Evolutionary conservation across 2,113 vertebrate genomes (phyloP).

Genomic region (Anarhynchus alexandrinus): DNA sequence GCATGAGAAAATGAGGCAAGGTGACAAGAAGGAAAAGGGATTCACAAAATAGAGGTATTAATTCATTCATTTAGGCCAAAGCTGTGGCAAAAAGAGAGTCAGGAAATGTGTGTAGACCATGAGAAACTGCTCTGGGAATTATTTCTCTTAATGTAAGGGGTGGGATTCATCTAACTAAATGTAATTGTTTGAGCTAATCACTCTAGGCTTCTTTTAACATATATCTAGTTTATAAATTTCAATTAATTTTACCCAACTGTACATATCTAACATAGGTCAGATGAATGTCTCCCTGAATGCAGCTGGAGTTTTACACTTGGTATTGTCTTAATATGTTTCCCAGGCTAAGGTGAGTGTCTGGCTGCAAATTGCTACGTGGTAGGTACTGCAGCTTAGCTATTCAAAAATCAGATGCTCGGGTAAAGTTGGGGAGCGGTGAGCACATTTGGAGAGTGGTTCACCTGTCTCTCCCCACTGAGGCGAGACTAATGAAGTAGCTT

Average conservation of each 20-base stretch:
- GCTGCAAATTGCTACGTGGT: background rate
- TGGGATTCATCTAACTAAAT: background rate
- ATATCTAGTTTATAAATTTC: background rate
- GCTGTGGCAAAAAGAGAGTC: background rate
- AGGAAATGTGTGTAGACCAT: background rate
- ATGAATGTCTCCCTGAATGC: background rate
- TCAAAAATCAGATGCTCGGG: background rate
- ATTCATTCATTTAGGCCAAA: background rate
- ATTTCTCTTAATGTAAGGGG: background rate
- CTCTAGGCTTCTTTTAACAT: background rate
- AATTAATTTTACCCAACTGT: background rate
- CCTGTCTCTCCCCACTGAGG: background rate
- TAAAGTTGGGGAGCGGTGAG: background rate
- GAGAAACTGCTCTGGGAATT: background rate
- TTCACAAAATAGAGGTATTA: background rate
- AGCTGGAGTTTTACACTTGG: background rate
- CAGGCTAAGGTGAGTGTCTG: background rate
- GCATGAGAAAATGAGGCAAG: background rate
- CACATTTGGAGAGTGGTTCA: background rate
- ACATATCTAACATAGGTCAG: background rate
- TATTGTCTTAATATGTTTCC: background rate
- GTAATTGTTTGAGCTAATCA: slow-evolving; percentile 38
- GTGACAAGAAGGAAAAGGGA: background rate
- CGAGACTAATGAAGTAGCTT: background rate
- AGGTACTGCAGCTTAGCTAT: background rate